Conservation (phyloP, 2,888 invertebrate genomes). For the Bedellia somnulentella region DNA sequence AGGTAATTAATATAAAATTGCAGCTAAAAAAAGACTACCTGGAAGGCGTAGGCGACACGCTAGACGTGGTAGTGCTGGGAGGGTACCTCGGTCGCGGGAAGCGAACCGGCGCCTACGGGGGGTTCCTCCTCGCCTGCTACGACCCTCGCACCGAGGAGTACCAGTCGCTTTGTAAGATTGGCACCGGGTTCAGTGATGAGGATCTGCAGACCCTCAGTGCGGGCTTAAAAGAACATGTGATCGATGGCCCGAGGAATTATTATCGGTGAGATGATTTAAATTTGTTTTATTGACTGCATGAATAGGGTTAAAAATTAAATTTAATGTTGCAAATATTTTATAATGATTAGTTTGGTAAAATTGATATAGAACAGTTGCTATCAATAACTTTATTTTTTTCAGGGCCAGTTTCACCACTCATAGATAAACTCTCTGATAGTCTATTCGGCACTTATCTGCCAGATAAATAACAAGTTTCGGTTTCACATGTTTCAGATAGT, state of each 20-base stretch:
- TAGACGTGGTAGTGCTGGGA: slow-evolving; percentile 95
- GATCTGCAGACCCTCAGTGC: slow-evolving; percentile 76
- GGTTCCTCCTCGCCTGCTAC: slow-evolving; percentile 92
- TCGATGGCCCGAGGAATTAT: slow-evolving; percentile 75
- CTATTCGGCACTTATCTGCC: no score
- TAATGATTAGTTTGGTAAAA: no score
- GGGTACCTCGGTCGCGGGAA: slow-evolving; percentile 93
- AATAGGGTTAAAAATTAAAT: no score
- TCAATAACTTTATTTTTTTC: no score
- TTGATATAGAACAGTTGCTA: no score
- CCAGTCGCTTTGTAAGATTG: slow-evolving; percentile 75
- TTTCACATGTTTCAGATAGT: no score
- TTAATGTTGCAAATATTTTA: no score
- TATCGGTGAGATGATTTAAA: slow-evolving; percentile 51
- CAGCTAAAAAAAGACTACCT: slow-evolving; percentile 97
- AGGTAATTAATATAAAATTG: no score
- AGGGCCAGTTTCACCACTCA: no score
- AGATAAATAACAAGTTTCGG: no score
- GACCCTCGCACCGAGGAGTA: slow-evolving; percentile 88
- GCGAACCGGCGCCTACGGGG: slow-evolving; percentile 90
- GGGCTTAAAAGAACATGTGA: slow-evolving; percentile 73
- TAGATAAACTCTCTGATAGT: no score
- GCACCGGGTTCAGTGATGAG: slow-evolving; percentile 94
- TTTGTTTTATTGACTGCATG: no score
- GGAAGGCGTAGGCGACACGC: slow-evolving; percentile 93